These are phyloP conservation scores for Erpobdella octoculata DNA, from an alignment of 2,888 invertebrate species.

Conservation along the genomic window DNA sequence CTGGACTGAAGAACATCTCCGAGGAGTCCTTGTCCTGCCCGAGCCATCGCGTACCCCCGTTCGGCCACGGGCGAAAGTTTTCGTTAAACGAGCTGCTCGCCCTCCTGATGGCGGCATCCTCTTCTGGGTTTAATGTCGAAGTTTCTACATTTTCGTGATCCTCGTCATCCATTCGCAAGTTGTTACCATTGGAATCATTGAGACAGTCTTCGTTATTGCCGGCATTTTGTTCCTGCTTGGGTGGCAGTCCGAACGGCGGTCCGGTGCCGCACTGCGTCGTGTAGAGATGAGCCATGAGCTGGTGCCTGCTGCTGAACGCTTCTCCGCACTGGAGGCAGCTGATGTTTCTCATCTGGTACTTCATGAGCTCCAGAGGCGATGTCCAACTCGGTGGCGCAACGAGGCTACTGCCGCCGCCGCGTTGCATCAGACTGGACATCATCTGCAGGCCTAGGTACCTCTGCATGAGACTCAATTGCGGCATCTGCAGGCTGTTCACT, in stretches of 20 bases:
- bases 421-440: background rate
- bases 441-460: background rate
- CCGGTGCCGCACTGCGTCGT: background rate
- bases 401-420: too few species aligned
- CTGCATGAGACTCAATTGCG: background rate
- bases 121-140: too few species aligned
- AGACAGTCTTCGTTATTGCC: background rate
- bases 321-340: background rate
- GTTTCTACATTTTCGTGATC: background rate
- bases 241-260: background rate
- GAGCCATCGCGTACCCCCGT: too few species aligned
- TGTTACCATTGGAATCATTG: background rate
- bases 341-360: background rate
- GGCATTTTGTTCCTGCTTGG: background rate
- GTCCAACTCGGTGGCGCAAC: too few species aligned
- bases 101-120: too few species aligned
- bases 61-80: too few species aligned
- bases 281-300: background rate
- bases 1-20: too few species aligned
- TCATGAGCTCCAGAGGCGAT: background rate
- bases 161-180: background rate
- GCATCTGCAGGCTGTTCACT: background rate
- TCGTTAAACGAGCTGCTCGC: too few species aligned
- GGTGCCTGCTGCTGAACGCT: background rate
- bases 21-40: too few species aligned